phyloP scores from a whole-genome alignment of 1,140 invertebrate species.

The Carposina sasakii region DNA sequence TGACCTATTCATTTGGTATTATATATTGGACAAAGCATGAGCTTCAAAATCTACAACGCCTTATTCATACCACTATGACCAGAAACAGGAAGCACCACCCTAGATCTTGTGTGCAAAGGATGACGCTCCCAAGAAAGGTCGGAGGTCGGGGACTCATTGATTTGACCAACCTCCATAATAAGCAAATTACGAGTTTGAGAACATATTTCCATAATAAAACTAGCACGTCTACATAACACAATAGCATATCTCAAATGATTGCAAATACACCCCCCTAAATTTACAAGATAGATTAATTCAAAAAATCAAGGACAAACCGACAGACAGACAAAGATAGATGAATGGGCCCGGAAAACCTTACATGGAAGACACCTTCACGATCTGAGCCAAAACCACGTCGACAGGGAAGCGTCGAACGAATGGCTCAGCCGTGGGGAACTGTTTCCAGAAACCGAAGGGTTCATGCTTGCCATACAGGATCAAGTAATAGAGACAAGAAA shows the following conservation, averaged over 20 bases:
- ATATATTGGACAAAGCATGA: too few relatives aligned
- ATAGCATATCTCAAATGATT: neutral
- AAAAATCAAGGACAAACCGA: constrained; percentile 2
- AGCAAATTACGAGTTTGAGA: constrained; percentile 1
- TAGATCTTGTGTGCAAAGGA: constrained; percentile 2
- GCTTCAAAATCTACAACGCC: too few relatives aligned
- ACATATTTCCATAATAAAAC: constrained; percentile 1
- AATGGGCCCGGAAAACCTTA: too few relatives aligned
- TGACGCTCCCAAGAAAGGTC: constrained; percentile 1
- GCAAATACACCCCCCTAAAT: neutral
- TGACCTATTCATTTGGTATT: too few relatives aligned
- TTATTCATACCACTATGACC: neutral
- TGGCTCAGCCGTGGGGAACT: constrained; percentile 6
- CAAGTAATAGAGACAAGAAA: too few relatives aligned
- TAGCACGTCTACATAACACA: neutral
- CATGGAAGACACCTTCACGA: too few relatives aligned
- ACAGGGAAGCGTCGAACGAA: constrained; percentile 5
- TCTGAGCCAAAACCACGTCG: neutral
- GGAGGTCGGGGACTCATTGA: constrained; percentile 7
- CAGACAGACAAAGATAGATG: neutral
- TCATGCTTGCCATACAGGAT: constrained; percentile 1
- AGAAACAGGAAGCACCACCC: constrained; percentile 7
- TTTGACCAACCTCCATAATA: constrained; percentile 7
- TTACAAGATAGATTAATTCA: neutral
- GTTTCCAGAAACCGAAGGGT: constrained; percentile 1